Conservation (phyloP, 2,888 invertebrate genomes). For the Platycnemis pennipes region DNA sequence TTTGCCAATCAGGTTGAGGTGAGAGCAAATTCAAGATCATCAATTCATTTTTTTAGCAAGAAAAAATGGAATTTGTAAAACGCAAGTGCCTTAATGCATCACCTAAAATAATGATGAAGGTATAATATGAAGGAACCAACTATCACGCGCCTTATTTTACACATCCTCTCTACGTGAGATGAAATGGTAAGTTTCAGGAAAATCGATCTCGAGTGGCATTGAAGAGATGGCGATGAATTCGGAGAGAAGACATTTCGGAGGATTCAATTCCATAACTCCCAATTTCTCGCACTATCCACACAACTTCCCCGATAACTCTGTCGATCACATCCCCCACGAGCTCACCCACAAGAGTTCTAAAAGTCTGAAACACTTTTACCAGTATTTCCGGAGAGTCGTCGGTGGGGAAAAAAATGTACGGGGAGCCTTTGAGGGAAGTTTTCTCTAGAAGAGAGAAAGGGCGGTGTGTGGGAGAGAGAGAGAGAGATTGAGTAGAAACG, state of each 20-base stretch:
- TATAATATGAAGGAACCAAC: too few species aligned
- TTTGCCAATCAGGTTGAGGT: too few species aligned
- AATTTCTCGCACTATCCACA: conserved; percentile 4
- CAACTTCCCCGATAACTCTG: conserved; percentile 30
- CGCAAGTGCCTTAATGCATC: too few species aligned
- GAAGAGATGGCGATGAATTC: background rate
- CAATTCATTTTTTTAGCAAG: too few species aligned
- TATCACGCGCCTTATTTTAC: too few species aligned
- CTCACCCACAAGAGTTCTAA: background rate
- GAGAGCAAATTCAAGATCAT: too few species aligned
- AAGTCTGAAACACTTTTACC: conserved; percentile 28
- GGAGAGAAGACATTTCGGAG: background rate
- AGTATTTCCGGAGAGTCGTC: background rate
- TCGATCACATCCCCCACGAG: conserved; percentile 4
- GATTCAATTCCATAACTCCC: conserved; percentile 36
- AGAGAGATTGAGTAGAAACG: background rate
- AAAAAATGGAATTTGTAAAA: too few species aligned
- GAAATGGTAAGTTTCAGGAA: background rate
- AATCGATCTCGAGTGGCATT: background rate
- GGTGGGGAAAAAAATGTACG: conserved; percentile 4
- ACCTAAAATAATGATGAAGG: too few species aligned
- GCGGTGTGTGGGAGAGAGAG: background rate
- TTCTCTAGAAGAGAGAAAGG: background rate
- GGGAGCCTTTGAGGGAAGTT: background rate
- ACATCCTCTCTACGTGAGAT: too few species aligned